Conservation (phyloP, 2,888 invertebrate genomes). For the Nowickia ferox region DNA sequence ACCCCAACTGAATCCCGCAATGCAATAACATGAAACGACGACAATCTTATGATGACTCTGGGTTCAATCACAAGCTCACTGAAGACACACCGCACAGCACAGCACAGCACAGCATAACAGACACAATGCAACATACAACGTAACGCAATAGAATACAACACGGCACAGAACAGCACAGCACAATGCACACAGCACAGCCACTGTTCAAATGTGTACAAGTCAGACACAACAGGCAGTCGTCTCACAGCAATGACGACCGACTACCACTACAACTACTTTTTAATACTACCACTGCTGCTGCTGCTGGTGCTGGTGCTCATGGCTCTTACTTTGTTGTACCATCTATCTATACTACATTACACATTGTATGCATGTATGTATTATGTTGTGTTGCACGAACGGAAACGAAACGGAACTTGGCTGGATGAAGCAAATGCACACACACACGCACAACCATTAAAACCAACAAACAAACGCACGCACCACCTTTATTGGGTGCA, state of each 20-base stretch:
- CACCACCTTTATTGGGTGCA: conserved; percentile 31
- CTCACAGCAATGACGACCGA: conserved; percentile 50
- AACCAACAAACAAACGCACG: conserved; percentile 12
- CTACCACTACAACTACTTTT: conserved; percentile 38
- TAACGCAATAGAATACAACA: conserved; percentile 53
- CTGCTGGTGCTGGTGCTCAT: conserved; percentile 73
- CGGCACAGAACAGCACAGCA: conserved; percentile 64
- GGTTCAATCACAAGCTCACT: conserved; percentile 69
- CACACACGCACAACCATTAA: neutral
- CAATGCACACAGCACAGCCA: conserved; percentile 63
- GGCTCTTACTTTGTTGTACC: conserved; percentile 69
- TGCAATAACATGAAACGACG: conserved; percentile 77
- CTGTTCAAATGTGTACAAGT: conserved; percentile 49
- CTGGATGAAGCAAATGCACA: conserved; percentile 23
- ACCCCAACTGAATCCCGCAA: conserved; percentile 84
- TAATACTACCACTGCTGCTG: conserved; percentile 30
- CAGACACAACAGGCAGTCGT: conserved; percentile 64
- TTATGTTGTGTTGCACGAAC: conserved; percentile 57
- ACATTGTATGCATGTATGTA: neutral
- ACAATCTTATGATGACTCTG: conserved; percentile 72
- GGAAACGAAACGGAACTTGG: conserved; percentile 69
- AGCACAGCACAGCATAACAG: conserved; percentile 64
- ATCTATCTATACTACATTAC: neutral
- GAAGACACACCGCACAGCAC: conserved; percentile 25
- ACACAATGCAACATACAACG: conserved; percentile 69